phyloP scores from a whole-genome alignment of 2,888 invertebrate genomes.

The Drosophila mulleri region DNA sequence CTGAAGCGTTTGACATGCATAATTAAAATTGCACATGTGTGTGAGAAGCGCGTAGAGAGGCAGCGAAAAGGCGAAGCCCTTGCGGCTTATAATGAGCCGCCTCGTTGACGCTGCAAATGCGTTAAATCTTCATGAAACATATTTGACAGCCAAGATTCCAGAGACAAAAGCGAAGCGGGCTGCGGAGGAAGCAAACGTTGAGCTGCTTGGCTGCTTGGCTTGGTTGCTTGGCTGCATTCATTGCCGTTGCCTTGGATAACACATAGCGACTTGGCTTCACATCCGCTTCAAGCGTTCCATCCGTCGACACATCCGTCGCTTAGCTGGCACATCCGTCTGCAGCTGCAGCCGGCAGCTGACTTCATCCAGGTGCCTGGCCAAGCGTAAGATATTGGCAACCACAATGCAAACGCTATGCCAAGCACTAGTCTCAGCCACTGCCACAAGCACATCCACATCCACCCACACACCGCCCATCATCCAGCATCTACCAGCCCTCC shows the following conservation, averaged over 20 bases:
- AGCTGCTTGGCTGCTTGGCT: constrained; percentile 1
- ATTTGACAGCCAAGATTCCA: constrained; percentile 35
- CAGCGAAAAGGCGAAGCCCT: background rate
- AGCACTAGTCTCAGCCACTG: background rate
- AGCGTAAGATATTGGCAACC: constrained; percentile 65
- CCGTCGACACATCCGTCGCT: constrained; percentile 37
- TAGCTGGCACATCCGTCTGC: constrained; percentile 17
- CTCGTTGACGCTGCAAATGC: constrained; percentile 62
- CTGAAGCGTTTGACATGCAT: constrained; percentile 59
- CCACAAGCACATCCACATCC: background rate
- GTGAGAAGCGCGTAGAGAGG: background rate
- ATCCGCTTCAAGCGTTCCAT: constrained; percentile 36
- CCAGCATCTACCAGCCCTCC: background rate
- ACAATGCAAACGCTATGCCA: constrained; percentile 52
- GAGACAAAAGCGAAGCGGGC: background rate
- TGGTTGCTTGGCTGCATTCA: constrained; percentile 18
- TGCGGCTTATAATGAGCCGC: constrained; percentile 56
- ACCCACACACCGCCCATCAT: background rate
- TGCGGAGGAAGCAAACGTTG: background rate
- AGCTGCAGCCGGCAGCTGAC: constrained; percentile 21
- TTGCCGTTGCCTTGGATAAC: constrained; percentile 30
- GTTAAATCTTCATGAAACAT: constrained; percentile 71
- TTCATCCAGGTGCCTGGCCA: constrained; percentile 40
- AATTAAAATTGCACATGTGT: constrained; percentile 56
- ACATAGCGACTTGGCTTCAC: constrained; percentile 21